Evolutionary conservation across 2,888 invertebrate genomes (phyloP).

Genomic region (Lysandra coridon): DNA sequence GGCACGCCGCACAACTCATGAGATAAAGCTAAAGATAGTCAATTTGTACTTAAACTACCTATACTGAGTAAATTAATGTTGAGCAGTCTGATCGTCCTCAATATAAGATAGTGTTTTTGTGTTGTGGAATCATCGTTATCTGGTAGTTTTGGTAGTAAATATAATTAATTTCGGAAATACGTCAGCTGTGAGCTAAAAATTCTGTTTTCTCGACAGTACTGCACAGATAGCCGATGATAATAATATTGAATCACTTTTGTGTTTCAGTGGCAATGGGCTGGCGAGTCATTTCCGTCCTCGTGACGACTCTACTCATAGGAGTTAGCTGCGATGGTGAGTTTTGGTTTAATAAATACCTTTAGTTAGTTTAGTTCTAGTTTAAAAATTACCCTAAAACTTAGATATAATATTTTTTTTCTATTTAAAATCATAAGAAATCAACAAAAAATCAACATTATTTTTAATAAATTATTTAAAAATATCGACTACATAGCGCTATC

Average conservation of each 20-base stretch:
- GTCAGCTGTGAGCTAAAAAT: not conserved
- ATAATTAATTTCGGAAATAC: not conserved
- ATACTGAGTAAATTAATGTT: not conserved
- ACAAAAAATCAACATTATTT: too few relatives aligned
- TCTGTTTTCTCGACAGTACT: not conserved
- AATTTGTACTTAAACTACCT: too few relatives aligned
- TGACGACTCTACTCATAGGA: not conserved
- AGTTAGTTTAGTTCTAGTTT: not conserved
- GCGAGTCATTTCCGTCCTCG: not conserved
- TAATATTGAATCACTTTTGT: not conserved
- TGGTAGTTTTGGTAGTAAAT: too few relatives aligned
- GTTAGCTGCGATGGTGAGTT: conserved; percentile 27
- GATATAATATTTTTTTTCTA: too few relatives aligned
- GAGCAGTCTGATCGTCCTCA: not conserved
- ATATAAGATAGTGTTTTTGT: not conserved
- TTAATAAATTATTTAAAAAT: not conserved
- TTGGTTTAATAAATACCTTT: not conserved
- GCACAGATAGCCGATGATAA: not conserved
- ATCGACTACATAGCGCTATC: conserved; percentile 45
- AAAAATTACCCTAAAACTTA: not conserved
- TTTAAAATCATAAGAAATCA: too few relatives aligned
- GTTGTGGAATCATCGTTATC: too few relatives aligned
- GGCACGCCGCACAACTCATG: not conserved
- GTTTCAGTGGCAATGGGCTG: conserved; percentile 27
- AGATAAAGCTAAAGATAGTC: not conserved